Base-by-base conservation (phyloP, 1,140 invertebrate species). In the Hesperophylax magnus region DNA sequence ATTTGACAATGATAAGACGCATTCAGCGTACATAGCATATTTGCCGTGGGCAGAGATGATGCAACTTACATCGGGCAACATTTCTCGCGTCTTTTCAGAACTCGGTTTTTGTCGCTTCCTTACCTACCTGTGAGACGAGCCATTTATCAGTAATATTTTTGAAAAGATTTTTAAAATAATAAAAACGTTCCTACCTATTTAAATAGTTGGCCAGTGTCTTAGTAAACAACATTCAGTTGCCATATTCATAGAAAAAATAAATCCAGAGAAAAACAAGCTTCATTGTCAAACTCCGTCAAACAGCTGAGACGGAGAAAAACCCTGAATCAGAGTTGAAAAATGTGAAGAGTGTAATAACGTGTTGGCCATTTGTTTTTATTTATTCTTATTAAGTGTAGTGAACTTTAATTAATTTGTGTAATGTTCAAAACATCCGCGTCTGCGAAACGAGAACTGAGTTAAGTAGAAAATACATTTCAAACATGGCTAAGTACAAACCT, bases 401-500 rank as follows among this genome's bases (percentile, higher is more conserved):
- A 22, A 75, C 71, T 75, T 56, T 56, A 75, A 75, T 75, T 18
- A 27, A 27, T 31, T 34, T n/a, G 27, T 75, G 67, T 58, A 75
- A 75, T 75, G 71, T 17, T 75, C 18, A 58, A 27, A 54, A 56
- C 34, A 56, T 24, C 22, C 39, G 20, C 34, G 3, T 56, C 6
- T 58, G 52, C 18, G n/a, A 75, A 58, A 56, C 71, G 24, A 24
- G 22, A 75, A 34, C 71, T 54, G 52, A 75, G 67, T 71, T 71
- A 27, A 67, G 17, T 5, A n/a, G 11, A 27, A 27, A 67, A 15
- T 5, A 14, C 15, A 11, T 71, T 71, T 71, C 47, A 75, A 79
- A 74, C 58, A 82, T 82, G 81, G 78, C 78, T 14, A 82, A 80
- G 17, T 82, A 82, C 47, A 79, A 82, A 77, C 53, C 56, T 67